Evolutionary conservation across 2,888 invertebrate genomes (phyloP), one percentile per base, ranked within the genome.

Genomic region (Epinotia bilunana): DNA sequence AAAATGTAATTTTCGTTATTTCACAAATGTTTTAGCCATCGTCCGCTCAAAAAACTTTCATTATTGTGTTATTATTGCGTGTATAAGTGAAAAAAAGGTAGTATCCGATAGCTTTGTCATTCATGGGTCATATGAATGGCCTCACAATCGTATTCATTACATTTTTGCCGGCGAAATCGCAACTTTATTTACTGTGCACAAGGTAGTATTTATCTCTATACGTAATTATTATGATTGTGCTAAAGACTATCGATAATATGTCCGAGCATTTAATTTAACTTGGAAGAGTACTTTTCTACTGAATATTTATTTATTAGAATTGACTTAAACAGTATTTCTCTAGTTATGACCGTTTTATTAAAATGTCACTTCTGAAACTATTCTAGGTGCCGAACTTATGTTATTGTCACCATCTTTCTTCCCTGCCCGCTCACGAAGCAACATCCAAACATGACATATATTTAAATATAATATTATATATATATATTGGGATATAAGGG

Each of bases 391-490:
- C 58, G 13, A 64, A 71, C 74, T 74, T 74, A 74, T 71, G 74
- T 71, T 74, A 74, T 74, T 71, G 70, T 65, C 64, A 43, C 60
- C 39, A 63, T 20, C 33, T 69, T 55, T 68, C 43, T 53, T 49
- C 13, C 23, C 16, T 49, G 69, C 74, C 74, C 70, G 70, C 74
- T 70, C 70, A 74, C 74, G 74, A 60, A 65, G 28, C 74, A 74
- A 70, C 74, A 65, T 65, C 64, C 64, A 74, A 58, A 70, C 70
- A 65, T 58, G n/a, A 53, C 20, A 23, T 23, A 23, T 9, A 20
- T 23, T 6, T n/a, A 28, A 53, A 33, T 53, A 23, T 12, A 20
- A 46, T 69, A 28, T 23, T 28, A 28, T 28, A 28, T 28, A 20
- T 63, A 39, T 16, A 20, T 28, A 18, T 28, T 28, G 69, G 69